phyloP scores from a whole-genome alignment of 2,888 invertebrate species.

The Lasius fuliginosus region DNA sequence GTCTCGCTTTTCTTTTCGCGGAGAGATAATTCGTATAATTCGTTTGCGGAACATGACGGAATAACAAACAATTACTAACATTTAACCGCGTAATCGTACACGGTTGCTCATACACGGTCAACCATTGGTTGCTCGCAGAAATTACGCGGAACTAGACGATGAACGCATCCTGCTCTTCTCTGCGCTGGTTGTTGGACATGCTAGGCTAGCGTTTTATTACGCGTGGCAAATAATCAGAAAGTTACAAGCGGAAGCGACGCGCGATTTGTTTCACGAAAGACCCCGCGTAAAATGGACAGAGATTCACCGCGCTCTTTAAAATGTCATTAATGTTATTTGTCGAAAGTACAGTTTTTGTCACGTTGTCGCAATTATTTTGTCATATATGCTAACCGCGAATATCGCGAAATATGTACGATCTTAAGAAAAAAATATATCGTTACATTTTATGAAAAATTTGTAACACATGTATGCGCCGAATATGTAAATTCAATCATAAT shows the following conservation, averaged over 20 bases:
- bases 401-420: not conserved
- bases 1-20: slow-evolving; percentile 2
- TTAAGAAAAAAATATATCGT: not conserved
- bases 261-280: slow-evolving; percentile 19
- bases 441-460: not conserved
- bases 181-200: slow-evolving; percentile 33
- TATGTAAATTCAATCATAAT: not conserved
- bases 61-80: slow-evolving; percentile 50
- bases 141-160: slow-evolving; percentile 54
- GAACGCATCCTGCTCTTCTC: slow-evolving; percentile 36
- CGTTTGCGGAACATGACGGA: slow-evolving; percentile 40
- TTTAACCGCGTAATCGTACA: slow-evolving; percentile 36
- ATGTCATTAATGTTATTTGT: not conserved
- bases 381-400: not conserved
- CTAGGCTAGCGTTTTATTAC: slow-evolving; percentile 47
- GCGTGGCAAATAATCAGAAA: slow-evolving; percentile 50
- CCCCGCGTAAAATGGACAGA: not conserved
- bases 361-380: not conserved
- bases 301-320: not conserved
- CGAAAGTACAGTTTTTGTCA: not conserved
- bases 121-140: slow-evolving; percentile 46
- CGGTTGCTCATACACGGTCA: slow-evolving; percentile 24
- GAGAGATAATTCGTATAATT: slow-evolving; percentile 45
- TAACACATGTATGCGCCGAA: not conserved
- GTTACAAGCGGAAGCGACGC: slow-evolving; percentile 51